Conservation (phyloP, 2,113 vertebrate species). For the Cariama cristata region DNA sequence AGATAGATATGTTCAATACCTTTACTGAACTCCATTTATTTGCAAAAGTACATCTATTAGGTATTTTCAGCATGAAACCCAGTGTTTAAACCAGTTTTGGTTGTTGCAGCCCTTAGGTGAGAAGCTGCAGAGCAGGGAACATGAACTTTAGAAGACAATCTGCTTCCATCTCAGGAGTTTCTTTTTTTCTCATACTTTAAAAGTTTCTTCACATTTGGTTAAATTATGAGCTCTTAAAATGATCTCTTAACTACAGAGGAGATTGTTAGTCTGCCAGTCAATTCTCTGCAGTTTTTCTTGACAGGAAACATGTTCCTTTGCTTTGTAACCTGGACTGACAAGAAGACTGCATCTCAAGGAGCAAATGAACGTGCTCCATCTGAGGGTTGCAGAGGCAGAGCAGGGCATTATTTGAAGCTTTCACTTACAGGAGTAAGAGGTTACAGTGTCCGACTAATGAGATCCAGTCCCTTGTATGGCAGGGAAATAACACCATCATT, state of each 20-base stretch:
- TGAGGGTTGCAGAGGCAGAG: background rate
- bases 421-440: background rate
- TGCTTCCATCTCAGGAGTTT: background rate
- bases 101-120: background rate
- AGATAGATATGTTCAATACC: background rate
- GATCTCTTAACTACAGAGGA: background rate
- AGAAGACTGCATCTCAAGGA: background rate
- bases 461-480: background rate
- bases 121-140: background rate
- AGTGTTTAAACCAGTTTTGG: background rate
- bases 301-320: background rate
- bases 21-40: background rate
- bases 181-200: background rate
- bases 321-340: background rate
- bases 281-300: background rate
- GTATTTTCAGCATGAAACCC: background rate
- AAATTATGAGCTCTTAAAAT: background rate
- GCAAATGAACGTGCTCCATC: background rate
- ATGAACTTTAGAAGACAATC: background rate
- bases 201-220: background rate
- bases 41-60: background rate
- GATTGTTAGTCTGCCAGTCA: background rate
- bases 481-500: background rate
- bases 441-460: background rate
- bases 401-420: background rate